Percentiles rank a stretch among this genome's conserved stretches.
phyloP scores from a whole-genome alignment of 2,113 vertebrate genomes.

The Phaethornis superciliosus region DNA sequence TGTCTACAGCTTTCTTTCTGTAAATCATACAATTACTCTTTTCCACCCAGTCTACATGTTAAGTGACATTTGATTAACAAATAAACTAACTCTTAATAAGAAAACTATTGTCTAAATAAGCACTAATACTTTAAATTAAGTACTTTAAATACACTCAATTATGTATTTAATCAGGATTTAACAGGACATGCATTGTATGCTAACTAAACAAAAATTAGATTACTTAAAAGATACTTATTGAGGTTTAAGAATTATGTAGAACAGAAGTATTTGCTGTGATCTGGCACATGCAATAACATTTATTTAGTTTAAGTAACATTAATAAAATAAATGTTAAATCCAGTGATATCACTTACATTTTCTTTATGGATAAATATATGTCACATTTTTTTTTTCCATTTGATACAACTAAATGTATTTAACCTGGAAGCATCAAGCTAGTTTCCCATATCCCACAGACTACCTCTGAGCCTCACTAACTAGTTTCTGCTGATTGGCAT shows the following conservation, averaged over 20 bases:
- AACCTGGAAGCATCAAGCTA: neutral
- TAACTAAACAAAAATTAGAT: slow-evolving; percentile 36
- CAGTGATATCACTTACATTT: neutral
- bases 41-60: slow-evolving; percentile 40
- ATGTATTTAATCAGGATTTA: slow-evolving; percentile 56
- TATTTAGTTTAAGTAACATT: neutral
- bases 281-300: neutral
- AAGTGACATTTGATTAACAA: slow-evolving; percentile 56
- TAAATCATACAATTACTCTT: slow-evolving; percentile 50
- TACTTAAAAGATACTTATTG: slow-evolving; percentile 2
- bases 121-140: slow-evolving; percentile 53
- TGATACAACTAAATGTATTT: neutral
- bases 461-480: neutral
- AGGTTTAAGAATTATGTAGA: neutral
- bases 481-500: neutral
- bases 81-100: slow-evolving; percentile 55
- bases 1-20: slow-evolving; percentile 51
- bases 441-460: neutral
- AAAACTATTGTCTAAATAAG: slow-evolving; percentile 67
- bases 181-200: slow-evolving; percentile 16
- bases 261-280: neutral
- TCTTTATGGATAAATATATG: neutral
- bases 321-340: neutral
- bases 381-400: neutral
- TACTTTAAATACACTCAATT: slow-evolving; percentile 60